Percentiles rank a stretch among this genome's conserved stretches.
These are phyloP conservation scores for Sinosuthora webbiana DNA, from an alignment of 2,113 vertebrate genomes.

Conservation along the genomic window DNA sequence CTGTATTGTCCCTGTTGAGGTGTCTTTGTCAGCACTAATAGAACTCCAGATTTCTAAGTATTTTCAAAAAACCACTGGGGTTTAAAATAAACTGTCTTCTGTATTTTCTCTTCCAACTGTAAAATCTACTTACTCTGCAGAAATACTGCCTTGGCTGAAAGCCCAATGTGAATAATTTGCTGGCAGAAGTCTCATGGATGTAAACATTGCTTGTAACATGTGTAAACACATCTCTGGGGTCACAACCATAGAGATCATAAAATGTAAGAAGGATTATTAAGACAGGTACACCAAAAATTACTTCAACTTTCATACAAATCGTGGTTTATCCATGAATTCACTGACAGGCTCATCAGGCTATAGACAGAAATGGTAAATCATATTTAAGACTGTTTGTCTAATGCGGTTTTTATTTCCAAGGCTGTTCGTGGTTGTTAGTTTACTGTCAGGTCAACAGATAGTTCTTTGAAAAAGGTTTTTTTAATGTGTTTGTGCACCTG, in stretches of 20 bases:
- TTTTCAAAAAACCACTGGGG: background rate
- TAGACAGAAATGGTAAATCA: background rate
- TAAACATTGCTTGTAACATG: background rate
- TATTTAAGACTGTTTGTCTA: background rate
- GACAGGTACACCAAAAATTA: background rate
- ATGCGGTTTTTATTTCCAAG: background rate
- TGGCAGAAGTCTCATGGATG: background rate
- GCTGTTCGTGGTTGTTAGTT: background rate
- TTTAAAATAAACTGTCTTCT: background rate
- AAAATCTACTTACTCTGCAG: background rate
- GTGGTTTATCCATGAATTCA: background rate
- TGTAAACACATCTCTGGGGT: background rate
- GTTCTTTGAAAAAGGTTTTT: background rate
- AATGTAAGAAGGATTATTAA: background rate
- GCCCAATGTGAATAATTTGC: background rate
- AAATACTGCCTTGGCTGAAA: background rate
- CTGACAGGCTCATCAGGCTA: background rate
- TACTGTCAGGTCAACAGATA: background rate
- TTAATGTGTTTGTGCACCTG: background rate
- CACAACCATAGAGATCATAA: background rate
- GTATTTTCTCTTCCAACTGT: background rate
- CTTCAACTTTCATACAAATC: background rate
- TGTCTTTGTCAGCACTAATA: background rate
- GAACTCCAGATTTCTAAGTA: background rate
- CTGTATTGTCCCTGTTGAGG: background rate